These are phyloP conservation scores for Tragulus kanchil DNA, from an alignment of 2,113 vertebrate genomes.

Conservation along the genomic window DNA sequence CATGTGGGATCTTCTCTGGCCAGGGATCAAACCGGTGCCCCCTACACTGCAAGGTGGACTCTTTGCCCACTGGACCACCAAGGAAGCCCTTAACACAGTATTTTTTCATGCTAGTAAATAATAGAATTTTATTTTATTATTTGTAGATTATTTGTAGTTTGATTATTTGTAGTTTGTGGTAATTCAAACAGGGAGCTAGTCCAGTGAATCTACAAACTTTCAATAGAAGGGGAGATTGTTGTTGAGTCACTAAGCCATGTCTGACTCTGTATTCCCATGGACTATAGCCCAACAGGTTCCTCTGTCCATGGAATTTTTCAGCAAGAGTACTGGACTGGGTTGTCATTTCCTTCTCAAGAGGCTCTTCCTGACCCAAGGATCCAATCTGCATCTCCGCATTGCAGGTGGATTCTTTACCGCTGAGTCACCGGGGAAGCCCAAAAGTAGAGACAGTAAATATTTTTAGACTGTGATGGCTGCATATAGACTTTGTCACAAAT, in stretches of 20 bases:
- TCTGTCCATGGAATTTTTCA: neutral
- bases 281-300: neutral
- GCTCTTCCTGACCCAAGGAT: neutral
- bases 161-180: neutral
- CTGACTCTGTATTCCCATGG: neutral
- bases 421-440: neutral
- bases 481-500: neutral
- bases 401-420: neutral
- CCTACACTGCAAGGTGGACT: too few relatives aligned
- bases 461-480: neutral
- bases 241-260: neutral
- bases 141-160: neutral
- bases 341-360: neutral
- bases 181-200: neutral
- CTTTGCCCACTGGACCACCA: too few relatives aligned
- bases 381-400: neutral
- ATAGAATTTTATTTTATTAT: neutral
- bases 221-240: neutral
- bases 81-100: neutral
- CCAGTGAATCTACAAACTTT: neutral
- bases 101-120: neutral
- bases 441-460: neutral
- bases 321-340: neutral
- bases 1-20: too few relatives aligned
- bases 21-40: too few relatives aligned